Percentiles rank a stretch among this genome's conserved stretches.
phyloP scores from a whole-genome alignment of 2,797 vertebrate genomes.

The Rhynchotus rufescens region DNA sequence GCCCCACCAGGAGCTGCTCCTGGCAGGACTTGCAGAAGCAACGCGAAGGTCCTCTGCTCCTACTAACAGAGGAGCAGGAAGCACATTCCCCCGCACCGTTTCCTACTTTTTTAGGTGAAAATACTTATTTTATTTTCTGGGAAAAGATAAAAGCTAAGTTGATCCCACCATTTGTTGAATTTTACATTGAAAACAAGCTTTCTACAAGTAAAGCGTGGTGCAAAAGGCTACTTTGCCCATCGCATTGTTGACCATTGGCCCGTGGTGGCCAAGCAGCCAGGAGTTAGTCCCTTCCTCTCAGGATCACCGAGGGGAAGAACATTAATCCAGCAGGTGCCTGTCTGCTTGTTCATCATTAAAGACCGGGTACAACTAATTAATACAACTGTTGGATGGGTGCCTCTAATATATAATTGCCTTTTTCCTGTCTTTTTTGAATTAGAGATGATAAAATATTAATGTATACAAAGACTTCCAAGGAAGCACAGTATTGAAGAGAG shows the following conservation, averaged over 20 bases:
- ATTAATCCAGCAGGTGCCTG: too few relatives aligned
- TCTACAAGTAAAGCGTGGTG: background rate
- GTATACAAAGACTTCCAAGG: background rate
- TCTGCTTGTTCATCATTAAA: background rate
- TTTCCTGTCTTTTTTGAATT: background rate
- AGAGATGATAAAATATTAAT: background rate
- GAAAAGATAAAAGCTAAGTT: background rate
- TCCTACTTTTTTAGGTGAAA: background rate
- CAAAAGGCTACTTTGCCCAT: background rate
- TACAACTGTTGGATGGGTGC: background rate
- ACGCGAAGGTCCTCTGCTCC: background rate
- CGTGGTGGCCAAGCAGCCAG: background rate
- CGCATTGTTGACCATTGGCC: background rate
- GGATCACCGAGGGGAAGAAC: background rate
- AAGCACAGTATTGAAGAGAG: background rate
- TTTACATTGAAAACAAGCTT: background rate
- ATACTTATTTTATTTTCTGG: background rate
- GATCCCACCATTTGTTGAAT: background rate
- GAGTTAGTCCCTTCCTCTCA: background rate
- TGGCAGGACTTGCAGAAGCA: background rate
- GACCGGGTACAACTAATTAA: background rate
- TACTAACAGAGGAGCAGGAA: background rate
- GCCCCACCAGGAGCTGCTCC: background rate
- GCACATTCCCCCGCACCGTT: background rate
- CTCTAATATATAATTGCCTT: background rate